A percentile compares a stretch with the other conserved stretches of the same genome.
phyloP scores from a whole-genome alignment of 2,113 vertebrate genomes.

The Cryptotis parvus region DNA sequence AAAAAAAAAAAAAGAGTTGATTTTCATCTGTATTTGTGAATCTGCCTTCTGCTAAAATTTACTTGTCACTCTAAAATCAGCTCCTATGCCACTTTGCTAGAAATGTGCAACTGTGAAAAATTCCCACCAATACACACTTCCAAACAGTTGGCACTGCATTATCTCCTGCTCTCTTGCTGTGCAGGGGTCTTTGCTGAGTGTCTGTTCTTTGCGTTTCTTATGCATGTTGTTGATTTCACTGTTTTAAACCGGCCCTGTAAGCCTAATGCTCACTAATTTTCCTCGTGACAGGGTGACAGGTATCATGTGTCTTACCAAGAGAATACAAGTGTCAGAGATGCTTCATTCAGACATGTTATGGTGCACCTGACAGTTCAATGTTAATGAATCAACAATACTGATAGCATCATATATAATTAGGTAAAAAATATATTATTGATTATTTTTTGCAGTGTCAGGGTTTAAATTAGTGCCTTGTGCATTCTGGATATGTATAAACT shows the following conservation, averaged over 20 bases:
- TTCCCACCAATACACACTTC: no score
- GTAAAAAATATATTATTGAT: no score
- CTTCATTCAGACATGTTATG: background rate
- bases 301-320: background rate
- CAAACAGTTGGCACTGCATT: background rate
- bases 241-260: background rate
- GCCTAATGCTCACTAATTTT: background rate
- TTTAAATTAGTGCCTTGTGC: no score
- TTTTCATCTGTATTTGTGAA: background rate
- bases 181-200: background rate
- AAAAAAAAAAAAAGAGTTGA: no score
- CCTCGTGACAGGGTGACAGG: background rate
- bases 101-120: background rate
- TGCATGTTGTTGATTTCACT: background rate
- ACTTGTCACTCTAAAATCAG: background rate
- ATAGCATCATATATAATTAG: no score
- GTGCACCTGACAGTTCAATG: background rate
- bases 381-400: background rate
- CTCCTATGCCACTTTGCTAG: background rate
- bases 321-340: background rate
- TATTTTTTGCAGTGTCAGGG: no score
- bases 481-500: no score
- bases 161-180: background rate
- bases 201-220: background rate
- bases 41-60: constrained; percentile 12